Evolutionary conservation across 2,797 vertebrate genomes (phyloP).

Genomic region (Siniperca undulata): DNA sequence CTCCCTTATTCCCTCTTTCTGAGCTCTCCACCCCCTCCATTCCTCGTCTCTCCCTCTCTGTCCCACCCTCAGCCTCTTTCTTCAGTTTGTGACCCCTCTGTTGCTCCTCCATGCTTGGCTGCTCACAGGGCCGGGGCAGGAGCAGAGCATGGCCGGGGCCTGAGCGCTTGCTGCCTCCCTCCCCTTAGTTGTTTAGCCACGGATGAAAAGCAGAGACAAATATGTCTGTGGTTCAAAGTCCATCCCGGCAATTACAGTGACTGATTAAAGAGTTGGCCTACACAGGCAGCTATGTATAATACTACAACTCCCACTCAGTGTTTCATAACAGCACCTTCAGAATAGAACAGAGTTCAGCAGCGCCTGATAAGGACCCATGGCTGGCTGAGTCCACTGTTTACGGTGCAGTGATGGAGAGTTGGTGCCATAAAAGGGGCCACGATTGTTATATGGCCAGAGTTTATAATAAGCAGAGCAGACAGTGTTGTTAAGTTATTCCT

Average conservation of each 20-base stretch:
- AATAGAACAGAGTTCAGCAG: constrained; percentile 54
- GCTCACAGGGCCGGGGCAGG: constrained; percentile 51
- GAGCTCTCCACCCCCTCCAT: constrained; percentile 63
- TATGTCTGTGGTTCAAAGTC: constrained; percentile 83
- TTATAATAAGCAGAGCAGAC: constrained; percentile 45
- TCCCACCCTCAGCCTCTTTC: constrained; percentile 63
- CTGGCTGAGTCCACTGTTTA: constrained; percentile 47
- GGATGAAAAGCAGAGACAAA: constrained; percentile 79
- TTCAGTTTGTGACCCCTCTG: constrained; percentile 72
- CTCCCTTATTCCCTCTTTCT: constrained; percentile 52
- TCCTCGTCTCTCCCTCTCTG: constrained; percentile 44
- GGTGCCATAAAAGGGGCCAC: constrained; percentile 41
- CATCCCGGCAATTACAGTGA: constrained; percentile 80
- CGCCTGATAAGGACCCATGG: constrained; percentile 57
- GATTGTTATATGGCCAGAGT: constrained; percentile 45
- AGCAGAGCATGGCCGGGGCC: constrained; percentile 47
- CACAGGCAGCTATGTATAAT: constrained; percentile 74
- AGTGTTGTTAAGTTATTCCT: constrained; percentile 4
- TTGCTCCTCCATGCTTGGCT: constrained; percentile 71
- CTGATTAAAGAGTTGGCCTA: constrained; percentile 83
- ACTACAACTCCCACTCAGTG: constrained; percentile 72
- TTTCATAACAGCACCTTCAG: constrained; percentile 73
- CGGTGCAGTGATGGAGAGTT: constrained; percentile 32
- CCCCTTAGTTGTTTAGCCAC: constrained; percentile 69
- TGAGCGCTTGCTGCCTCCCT: constrained; percentile 43